Evolutionary conservation across 1,140 invertebrate species (phyloP), one percentile per base, ranked within the genome.

Genomic region (Orussus abietinus): DNA sequence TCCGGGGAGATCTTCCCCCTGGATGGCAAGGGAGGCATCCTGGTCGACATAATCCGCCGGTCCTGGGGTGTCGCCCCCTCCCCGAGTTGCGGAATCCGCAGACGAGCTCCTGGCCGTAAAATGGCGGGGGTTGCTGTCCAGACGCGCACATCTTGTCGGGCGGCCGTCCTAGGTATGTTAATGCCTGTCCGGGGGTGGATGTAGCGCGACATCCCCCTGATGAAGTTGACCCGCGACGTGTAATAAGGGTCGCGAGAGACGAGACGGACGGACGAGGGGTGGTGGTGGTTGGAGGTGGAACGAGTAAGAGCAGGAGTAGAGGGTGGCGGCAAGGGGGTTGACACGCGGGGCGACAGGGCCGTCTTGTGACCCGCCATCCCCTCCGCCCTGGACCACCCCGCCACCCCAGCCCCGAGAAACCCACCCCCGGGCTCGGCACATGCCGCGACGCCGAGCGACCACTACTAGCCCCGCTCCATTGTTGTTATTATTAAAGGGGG

Each of bases 401-500:
- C 44, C 47, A 48, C 53, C n/a, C 22, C 22, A 21, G 20, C 30
- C 42, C 25, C 30, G 22, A 32, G 34, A 38, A 38, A 35, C 17
- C 33, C 45, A 13, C 10, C 37, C 42, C 18, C 14, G 6, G 4
- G 13, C 19, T 30, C 38, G 14, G 22, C 49, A 57, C 53, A 57
- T 59, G 59, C 57, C 61, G 54, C 54, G 55, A 49, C 47, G 50
- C 35, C 47, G 55, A 57, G 54, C 59, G 59, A 67, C 53, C 62
- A 58, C 58, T 53, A 56, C 58, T 62, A 56, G 64, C 57, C 62
- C 57, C 40, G 46, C 52, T 65, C 66, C 55, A 71, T 69, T 70
- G 67, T 72, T 72, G 66, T 72, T 72, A 65, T 72, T 72, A 69
- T 69, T 68, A 69, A 70, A 68, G 64, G 56, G 53, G 58, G 53